Evolutionary conservation across 2,797 vertebrate species (phyloP), one percentile per base, ranked within the genome.

Genomic region (Peromyscus attwateri): DNA sequence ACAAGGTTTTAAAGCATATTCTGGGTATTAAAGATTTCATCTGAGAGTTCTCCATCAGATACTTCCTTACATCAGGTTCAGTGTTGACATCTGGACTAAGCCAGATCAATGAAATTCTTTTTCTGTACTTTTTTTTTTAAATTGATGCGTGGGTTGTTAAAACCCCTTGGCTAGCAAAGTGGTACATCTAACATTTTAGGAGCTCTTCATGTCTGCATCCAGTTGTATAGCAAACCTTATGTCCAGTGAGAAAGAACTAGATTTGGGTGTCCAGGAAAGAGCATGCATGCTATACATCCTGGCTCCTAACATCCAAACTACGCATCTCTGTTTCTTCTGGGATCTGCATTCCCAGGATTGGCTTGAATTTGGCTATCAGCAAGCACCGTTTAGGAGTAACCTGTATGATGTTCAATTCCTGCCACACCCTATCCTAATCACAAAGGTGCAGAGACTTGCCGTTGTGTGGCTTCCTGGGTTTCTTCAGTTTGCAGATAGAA

Each of bases 91-190:
- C 37, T 82, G 11, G 40, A 25, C 52, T 81, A 68, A 66, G 25
- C 1, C 77, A 8, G 25, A 60, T 40, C 34, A 49, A 81, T 8
- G 64, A 71, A 34, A 95, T 49, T 9, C 62, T 87, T 79, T 16
- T 84, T 77, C 37, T 70, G 17, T 43, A 75, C 6, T 46, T 46
- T 66, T 68, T 93, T 77, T 92, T 80, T 87, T 49, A 73, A 81
- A 21, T 46, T 77, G 13, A 17, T 13, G 2, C 49, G 43, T 71
- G 6, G 27, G 40, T 64, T 89, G 2, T 64, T 79, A 31, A 70
- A 91, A 23, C n/a, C 27, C 2, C 19, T 43, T 87, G 17, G 46
- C 88, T 21, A 43, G 29, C 55, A 95, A 16, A 17, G 25, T 76
- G 73, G 64, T 84, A 64, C 77, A 34, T 88, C 3, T 43, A 23